A percentile compares a stretch with the other conserved stretches of the same genome.
These are phyloP conservation scores for Drosophila santomea DNA, from an alignment of 1,140 invertebrate species.

Conservation along the genomic window DNA sequence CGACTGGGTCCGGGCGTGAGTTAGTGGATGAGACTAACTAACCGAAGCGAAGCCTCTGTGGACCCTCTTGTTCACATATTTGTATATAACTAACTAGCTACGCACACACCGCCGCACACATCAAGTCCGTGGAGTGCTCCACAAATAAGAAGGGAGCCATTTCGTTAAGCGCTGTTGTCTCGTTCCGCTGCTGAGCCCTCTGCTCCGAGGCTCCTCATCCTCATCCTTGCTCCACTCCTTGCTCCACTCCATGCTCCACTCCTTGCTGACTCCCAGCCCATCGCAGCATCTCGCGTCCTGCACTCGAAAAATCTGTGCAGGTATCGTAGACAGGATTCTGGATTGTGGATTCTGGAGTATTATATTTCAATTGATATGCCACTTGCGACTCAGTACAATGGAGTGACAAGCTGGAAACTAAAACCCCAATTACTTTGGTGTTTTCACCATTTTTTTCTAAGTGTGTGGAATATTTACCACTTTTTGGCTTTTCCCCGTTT, in stretches of 20 bases:
- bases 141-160: constrained; percentile 50
- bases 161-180: constrained; percentile 34
- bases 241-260: too few species aligned
- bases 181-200: constrained; percentile 9
- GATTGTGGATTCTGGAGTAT: background rate
- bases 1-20: background rate
- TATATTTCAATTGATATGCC: background rate
- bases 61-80: constrained; percentile 61
- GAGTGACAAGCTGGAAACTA: too few species aligned
- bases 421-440: too few species aligned
- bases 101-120: constrained; percentile 16
- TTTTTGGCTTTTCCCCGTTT: constrained; percentile 3
- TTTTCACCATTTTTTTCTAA: background rate
- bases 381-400: background rate
- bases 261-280: background rate
- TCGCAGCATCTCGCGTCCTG: background rate
- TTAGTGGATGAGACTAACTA: constrained; percentile 34
- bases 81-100: constrained; percentile 76
- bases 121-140: constrained; percentile 46
- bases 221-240: too few species aligned
- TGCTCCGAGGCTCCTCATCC: constrained; percentile 14
- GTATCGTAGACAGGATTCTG: background rate
- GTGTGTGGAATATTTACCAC: background rate
- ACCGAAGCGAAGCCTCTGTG: constrained; percentile 27
- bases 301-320: background rate